Conservation (phyloP, 37 sponge, comb jelly and placozoan species). For the Hexactinellida sp. region DNA sequence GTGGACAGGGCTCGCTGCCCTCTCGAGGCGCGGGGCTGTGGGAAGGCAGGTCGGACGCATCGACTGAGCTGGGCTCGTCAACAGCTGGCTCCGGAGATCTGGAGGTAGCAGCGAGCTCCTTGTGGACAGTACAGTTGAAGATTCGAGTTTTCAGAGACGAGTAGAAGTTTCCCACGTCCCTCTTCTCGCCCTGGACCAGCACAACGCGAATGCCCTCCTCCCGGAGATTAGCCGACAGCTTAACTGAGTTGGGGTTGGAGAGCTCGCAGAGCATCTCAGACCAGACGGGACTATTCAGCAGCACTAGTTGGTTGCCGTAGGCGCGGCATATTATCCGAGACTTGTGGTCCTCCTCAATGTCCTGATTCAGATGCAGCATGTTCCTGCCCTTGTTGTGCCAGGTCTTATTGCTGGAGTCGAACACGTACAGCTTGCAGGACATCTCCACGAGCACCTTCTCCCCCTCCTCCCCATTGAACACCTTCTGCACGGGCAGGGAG, state of each 20-base stretch:
- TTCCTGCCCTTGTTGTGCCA: slow-evolving; percentile 7
- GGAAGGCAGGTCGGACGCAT: background rate
- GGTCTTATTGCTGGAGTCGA: background rate
- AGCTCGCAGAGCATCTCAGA: slow-evolving; percentile 2
- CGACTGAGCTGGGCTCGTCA: background rate
- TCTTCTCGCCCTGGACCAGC: background rate
- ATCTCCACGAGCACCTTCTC: background rate
- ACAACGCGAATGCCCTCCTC: background rate
- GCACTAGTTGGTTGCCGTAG: background rate
- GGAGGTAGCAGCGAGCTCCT: background rate
- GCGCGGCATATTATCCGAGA: background rate
- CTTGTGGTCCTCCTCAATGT: background rate
- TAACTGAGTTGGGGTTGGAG: background rate
- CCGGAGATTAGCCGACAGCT: background rate
- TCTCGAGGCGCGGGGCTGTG: background rate
- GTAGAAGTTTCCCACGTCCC: background rate
- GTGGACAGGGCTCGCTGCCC: background rate
- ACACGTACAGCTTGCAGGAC: background rate
- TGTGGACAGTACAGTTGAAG: background rate
- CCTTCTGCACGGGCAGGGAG: background rate
- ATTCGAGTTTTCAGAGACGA: background rate
- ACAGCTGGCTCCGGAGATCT: background rate
- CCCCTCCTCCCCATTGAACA: background rate
- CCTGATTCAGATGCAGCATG: background rate
- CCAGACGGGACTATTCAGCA: background rate